A percentile compares a stretch with the other conserved stretches of the same genome.
Conservation (phyloP, 1,140 invertebrate genomes). For the Drosophila leontia region DNA sequence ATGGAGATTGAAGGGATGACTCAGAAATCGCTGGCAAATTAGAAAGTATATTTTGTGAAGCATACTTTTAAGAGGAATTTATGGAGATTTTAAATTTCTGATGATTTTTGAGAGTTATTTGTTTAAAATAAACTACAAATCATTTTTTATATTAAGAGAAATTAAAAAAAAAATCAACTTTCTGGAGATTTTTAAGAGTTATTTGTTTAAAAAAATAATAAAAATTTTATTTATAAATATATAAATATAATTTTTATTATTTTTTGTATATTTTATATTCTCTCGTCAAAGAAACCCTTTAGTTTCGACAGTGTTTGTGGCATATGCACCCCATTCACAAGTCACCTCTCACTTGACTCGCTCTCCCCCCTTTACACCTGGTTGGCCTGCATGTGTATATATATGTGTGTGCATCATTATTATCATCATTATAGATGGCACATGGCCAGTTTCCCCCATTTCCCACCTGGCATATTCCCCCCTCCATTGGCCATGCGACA, state of each 20-base stretch:
- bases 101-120: no score
- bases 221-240: no score
- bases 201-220: no score
- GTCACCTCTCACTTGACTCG: conserved; percentile 41
- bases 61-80: background rate
- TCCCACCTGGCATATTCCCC: conserved; percentile 13
- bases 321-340: conserved; percentile 56
- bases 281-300: no score
- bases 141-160: no score
- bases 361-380: conserved; percentile 59
- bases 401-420: conserved; percentile 68
- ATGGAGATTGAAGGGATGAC: accelerated
- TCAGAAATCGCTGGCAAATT: background rate
- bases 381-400: conserved; percentile 3
- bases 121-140: no score
- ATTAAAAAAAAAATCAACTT: no score
- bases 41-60: background rate
- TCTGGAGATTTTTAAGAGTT: no score
- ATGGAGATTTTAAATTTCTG: background rate
- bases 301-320: conserved; percentile 11
- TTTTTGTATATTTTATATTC: background rate
- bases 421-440: conserved; percentile 79
- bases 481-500: conserved; percentile 64
- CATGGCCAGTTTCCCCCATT: conserved; percentile 48
- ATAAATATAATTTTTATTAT: background rate